phyloP scores from a whole-genome alignment of 2,797 vertebrate genomes.

The Petrocephalus schoutedeni region DNA sequence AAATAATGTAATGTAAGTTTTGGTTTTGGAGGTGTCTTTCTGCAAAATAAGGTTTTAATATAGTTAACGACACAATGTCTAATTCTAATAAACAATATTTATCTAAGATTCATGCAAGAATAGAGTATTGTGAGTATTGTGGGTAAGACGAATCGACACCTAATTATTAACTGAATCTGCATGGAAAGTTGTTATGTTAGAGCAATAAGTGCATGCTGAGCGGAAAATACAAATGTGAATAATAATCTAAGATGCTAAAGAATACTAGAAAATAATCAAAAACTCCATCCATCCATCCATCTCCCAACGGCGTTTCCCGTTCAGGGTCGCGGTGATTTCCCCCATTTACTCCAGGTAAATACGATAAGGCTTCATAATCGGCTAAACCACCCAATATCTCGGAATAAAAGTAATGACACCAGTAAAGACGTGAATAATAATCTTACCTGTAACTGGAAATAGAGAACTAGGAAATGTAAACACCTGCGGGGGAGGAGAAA shows the following conservation, averaged over 20 bases:
- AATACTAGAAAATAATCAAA: background rate
- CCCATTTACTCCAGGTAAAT: background rate
- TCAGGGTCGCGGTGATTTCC: background rate
- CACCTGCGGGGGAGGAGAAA: constrained; percentile 16
- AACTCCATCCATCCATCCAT: background rate
- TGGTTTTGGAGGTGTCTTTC: background rate
- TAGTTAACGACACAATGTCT: background rate
- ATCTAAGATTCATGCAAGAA: background rate
- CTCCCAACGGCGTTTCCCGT: background rate
- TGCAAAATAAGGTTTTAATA: background rate
- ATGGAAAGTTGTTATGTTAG: background rate
- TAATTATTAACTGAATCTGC: background rate
- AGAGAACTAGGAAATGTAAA: constrained; percentile 27
- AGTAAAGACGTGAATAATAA: constrained; percentile 12
- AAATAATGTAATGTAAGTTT: background rate
- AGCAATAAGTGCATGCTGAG: background rate
- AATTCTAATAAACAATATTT: background rate
- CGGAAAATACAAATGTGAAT: background rate
- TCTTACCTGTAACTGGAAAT: constrained; percentile 30
- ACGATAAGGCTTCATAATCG: background rate
- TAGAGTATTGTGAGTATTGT: background rate
- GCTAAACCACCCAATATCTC: background rate
- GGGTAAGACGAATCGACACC: background rate
- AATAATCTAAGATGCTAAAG: background rate
- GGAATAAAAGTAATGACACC: background rate